Evolutionary conservation across 2,888 invertebrate genomes (phyloP).

Genomic region (Epistrophe grossulariae): DNA sequence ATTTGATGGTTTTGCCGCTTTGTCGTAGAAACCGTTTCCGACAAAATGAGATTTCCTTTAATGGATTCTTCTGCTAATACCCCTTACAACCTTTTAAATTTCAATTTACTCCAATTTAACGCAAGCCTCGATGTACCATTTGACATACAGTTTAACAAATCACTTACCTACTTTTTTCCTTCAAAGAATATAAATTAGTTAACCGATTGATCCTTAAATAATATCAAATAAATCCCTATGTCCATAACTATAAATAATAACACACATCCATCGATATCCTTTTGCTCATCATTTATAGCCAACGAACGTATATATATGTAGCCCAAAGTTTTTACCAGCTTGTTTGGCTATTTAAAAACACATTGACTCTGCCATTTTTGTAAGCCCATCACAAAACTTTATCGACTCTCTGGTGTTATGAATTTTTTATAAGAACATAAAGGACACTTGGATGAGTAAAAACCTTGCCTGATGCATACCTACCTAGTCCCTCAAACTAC

Average conservation of each 20-base stretch:
- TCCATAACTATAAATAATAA: not conserved
- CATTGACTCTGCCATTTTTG: slow-evolving; percentile 12
- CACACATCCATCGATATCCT: not conserved
- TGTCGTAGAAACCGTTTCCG: too few species aligned
- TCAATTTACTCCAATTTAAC: too few species aligned
- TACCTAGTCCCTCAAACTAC: slow-evolving; percentile 6
- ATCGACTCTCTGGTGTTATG: slow-evolving; percentile 44
- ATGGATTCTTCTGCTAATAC: too few species aligned
- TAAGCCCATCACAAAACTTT: slow-evolving; percentile 42
- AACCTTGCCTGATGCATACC: not conserved
- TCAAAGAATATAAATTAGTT: not conserved
- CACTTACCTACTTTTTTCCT: too few species aligned
- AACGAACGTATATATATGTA: not conserved
- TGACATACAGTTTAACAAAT: too few species aligned
- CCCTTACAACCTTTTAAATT: too few species aligned
- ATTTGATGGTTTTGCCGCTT: too few species aligned
- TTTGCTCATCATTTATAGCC: not conserved
- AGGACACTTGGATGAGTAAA: not conserved
- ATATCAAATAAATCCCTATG: not conserved
- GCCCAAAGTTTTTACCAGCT: slow-evolving; percentile 12
- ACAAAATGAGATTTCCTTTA: too few species aligned
- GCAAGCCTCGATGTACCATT: too few species aligned
- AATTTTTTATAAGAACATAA: slow-evolving; percentile 54
- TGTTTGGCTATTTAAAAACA: slow-evolving; percentile 34
- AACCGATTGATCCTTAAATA: not conserved